Percentiles rank a stretch among this genome's conserved stretches.
Evolutionary conservation across 2,888 invertebrate genomes (phyloP).

Genomic region (Electrophaes corylata): DNA sequence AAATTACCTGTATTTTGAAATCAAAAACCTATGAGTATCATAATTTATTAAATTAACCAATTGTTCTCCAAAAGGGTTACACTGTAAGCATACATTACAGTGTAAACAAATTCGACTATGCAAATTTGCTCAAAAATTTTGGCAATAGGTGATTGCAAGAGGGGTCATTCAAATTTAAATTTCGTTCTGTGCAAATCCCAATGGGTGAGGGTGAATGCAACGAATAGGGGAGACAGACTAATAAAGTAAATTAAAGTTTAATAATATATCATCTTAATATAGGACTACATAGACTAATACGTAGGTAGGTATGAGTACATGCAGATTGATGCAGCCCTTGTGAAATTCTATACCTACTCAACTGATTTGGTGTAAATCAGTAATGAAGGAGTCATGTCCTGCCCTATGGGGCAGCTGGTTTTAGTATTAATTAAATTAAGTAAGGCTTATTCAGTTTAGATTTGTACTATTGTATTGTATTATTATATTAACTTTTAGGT

Average conservation of each 20-base stretch:
- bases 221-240: conserved; percentile 72
- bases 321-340: conserved; percentile 59
- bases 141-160: conserved; percentile 60
- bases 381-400: conserved; percentile 38
- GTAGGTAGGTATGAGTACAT: conserved; percentile 66
- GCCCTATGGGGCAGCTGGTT: not conserved
- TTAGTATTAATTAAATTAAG: not conserved
- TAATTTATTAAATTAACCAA: conserved; percentile 29
- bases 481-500: too few relatives aligned
- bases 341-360: conserved; percentile 51
- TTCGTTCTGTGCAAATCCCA: conserved; percentile 75
- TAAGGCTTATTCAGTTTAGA: too few relatives aligned
- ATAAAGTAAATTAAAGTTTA: conserved; percentile 85
- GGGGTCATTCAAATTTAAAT: conserved; percentile 83
- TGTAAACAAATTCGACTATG: conserved; percentile 41
- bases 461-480: too few relatives aligned
- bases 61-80: conserved; percentile 34
- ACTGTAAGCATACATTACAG: conserved; percentile 31
- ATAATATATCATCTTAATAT: conserved; percentile 81
- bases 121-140: conserved; percentile 56
- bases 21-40: not conserved
- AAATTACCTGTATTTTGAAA: not conserved
- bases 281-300: conserved; percentile 61
- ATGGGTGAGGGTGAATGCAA: conserved; percentile 60
- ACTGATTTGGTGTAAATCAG: conserved; percentile 57